Evolutionary conservation across 2,888 invertebrate species (phyloP).

Genomic region (Harmothoe impar): DNA sequence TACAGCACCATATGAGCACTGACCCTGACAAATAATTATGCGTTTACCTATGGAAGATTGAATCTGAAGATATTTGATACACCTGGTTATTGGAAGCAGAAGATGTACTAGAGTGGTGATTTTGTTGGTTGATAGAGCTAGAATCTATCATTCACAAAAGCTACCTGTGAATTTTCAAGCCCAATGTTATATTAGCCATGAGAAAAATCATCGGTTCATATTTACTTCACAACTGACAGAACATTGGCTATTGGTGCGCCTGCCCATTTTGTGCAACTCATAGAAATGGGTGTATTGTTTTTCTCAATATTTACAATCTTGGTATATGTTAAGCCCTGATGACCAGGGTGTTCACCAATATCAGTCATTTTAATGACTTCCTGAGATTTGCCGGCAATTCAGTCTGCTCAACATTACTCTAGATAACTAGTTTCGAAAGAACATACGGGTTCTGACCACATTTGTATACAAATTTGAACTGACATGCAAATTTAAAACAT

Average conservation of each 20-base stretch:
- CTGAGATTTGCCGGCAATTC: background rate
- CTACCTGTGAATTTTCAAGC: no score
- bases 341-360: background rate
- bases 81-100: no score
- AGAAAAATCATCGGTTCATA: background rate
- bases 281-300: conserved; percentile 11
- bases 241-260: background rate
- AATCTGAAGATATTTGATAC: no score
- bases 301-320: conserved; percentile 4
- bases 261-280: background rate
- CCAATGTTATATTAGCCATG: no score
- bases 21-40: no score
- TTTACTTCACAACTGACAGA: background rate
- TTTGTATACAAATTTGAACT: no score
- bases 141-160: no score
- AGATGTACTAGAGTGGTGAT: no score
- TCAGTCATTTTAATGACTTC: background rate
- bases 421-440: background rate
- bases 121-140: no score
- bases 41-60: no score
- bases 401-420: background rate
- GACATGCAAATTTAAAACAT: no score
- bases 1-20: no score
- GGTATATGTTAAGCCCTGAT: background rate
- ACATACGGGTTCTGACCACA: background rate